phyloP scores from a whole-genome alignment of 2,797 vertebrate genomes.

The Euthynnus affinis region DNA sequence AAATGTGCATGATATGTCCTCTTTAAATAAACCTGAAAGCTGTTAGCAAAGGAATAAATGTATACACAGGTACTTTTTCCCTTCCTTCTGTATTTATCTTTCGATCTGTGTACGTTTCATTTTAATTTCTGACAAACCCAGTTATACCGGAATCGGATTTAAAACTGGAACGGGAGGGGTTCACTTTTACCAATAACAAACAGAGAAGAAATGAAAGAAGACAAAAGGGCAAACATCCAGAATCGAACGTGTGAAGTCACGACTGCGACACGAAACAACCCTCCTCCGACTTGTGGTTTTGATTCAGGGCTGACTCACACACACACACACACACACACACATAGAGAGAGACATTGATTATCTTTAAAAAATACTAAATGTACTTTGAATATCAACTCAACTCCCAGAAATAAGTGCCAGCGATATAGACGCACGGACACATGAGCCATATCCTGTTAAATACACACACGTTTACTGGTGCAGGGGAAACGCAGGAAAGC shows the following conservation, averaged over 20 bases:
- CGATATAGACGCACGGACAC: conserved; percentile 5
- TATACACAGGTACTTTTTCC: too few relatives aligned
- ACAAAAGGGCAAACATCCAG: too few relatives aligned
- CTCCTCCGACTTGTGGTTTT: background rate
- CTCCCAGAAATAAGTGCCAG: background rate
- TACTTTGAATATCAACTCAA: background rate
- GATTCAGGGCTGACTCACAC: background rate
- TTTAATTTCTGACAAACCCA: too few relatives aligned
- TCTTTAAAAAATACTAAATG: background rate
- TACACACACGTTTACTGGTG: background rate
- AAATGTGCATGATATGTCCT: background rate
- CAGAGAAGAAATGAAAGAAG: too few relatives aligned
- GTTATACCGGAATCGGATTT: too few relatives aligned
- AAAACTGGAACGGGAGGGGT: too few relatives aligned
- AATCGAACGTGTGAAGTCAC: too few relatives aligned
- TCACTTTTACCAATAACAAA: too few relatives aligned
- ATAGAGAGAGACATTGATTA: background rate
- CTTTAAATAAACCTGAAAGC: background rate
- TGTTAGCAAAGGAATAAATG: background rate
- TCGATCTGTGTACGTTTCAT: too few relatives aligned
- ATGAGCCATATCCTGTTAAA: too few relatives aligned
- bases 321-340: background rate
- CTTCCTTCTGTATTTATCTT: too few relatives aligned
- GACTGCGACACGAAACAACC: too few relatives aligned
- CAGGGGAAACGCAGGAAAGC: background rate